Base-by-base conservation (phyloP, 2,113 vertebrate species). In the Plecturocebus donacophilus region DNA sequence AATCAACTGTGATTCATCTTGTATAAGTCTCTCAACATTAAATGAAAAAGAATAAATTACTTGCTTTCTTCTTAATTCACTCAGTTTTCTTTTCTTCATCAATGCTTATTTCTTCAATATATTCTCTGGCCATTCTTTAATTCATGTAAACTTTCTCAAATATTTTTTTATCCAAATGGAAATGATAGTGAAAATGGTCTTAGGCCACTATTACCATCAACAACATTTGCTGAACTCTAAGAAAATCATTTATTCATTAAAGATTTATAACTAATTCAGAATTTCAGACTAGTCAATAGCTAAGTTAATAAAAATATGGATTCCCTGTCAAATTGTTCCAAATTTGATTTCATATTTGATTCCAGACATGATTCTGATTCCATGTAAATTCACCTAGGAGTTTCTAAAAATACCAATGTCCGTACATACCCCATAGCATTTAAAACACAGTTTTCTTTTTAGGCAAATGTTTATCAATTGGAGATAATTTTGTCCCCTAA, bases 321-420 rank as follows among this genome's bases (percentile, higher is more conserved):
- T 47, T 95, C 45, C 8, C 23, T 81, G 73, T 27, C 19, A 75
- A 85, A 49, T n/a, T 80, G 38, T 20, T 94, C 21, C 70, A 89
- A 71, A 92, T 68, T 68, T 94, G 64, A 91, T 20, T 94, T 17
- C 70, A 89, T 64, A 92, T 68, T 68, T 94, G 64, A 91, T 49
- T 40, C 23, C 49, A 77, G 23, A 77, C 64, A 38, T 61, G 14
- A 61, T 47, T 92, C 47, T 88, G 52, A 71, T 56, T 89, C 73
- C 66, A 75, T 17, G 35, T 70, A n/a, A 94, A 96, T 35, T 81
- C 40, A 52, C 35, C 27, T 40, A 87, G 45, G 12, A 81, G 6
- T 86, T 71, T 86, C 49, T 82, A 86, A 90, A 83, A 82, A 92
- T 90, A 83, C 32, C 13, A 61, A 70, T 49, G 6, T 79, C 58